phyloP scores from a whole-genome alignment of 2,888 invertebrate genomes.

The Fragum fragum region DNA sequence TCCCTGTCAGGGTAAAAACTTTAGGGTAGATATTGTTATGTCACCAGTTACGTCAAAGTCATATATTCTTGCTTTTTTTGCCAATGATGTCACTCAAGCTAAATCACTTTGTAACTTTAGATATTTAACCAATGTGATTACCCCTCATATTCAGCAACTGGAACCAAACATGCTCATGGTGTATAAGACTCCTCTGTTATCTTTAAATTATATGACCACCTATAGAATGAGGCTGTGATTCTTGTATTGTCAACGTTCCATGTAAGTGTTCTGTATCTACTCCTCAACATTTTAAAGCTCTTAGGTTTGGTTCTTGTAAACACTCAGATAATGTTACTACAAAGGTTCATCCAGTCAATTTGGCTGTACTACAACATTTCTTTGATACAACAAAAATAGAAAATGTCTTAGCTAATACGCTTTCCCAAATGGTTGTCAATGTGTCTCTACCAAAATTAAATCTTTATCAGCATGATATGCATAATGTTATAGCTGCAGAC shows the following conservation, averaged over 20 bases:
- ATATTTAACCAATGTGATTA: conserved; percentile 34
- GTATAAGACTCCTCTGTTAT: conserved; percentile 23
- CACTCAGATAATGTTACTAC: conserved; percentile 21
- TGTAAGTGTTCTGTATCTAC: conserved; percentile 42
- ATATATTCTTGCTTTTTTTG: conserved; percentile 37
- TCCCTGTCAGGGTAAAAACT: conserved; percentile 1
- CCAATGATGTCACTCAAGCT: conserved; percentile 31
- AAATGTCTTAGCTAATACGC: conserved; percentile 38
- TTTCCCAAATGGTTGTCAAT: conserved; percentile 36
- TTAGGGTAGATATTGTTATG: conserved; percentile 16
- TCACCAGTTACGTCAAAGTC: conserved; percentile 30
- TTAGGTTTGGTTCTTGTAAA: conserved; percentile 33
- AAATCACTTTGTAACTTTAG: conserved; percentile 37
- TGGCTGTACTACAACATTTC: conserved; percentile 52
- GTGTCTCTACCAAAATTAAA: conserved; percentile 39
- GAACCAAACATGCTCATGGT: conserved; percentile 21
- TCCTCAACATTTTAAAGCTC: conserved; percentile 21
- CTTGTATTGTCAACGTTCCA: conserved; percentile 36
- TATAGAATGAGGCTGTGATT: conserved; percentile 50
- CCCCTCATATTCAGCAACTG: conserved; percentile 43
- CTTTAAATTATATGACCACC: conserved; percentile 25
- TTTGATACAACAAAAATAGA: conserved; percentile 32
- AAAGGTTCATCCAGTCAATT: conserved; percentile 49
- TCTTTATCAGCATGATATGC: conserved; percentile 47
- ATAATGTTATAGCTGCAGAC: conserved; percentile 46